phyloP scores from a whole-genome alignment of 2,797 vertebrate genomes.

The Parauchenoglanis punctatus region DNA sequence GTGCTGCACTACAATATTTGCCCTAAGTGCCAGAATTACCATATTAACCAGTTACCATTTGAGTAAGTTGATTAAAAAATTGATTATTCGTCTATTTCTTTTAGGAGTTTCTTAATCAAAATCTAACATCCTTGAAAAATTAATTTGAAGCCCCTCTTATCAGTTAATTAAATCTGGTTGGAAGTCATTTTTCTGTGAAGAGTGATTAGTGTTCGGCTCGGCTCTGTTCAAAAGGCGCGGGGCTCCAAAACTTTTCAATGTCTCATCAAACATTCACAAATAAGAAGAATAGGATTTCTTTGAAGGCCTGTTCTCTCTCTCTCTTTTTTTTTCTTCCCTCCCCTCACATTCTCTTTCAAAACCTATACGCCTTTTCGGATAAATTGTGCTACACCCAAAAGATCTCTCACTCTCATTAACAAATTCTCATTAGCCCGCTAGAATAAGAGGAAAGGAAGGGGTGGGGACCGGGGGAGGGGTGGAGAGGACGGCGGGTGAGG shows the following conservation, averaged over 20 bases:
- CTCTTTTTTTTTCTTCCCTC: slow-evolving; percentile 14
- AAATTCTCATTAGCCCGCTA: slow-evolving; percentile 76
- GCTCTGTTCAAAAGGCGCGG: slow-evolving; percentile 80
- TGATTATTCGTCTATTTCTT: slow-evolving; percentile 89
- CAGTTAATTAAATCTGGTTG: slow-evolving; percentile 99
- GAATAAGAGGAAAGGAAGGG: slow-evolving; percentile 22
- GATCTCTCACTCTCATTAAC: slow-evolving; percentile 83
- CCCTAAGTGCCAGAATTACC: slow-evolving; percentile 86
- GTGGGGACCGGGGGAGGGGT: slow-evolving; percentile 20
- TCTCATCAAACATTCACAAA: slow-evolving; percentile 85
- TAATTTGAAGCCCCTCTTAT: slow-evolving; percentile 99
- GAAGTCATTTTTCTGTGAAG: slow-evolving; percentile 87
- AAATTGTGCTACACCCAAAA: slow-evolving; percentile 80
- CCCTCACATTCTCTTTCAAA: slow-evolving; percentile 54
- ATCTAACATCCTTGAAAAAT: slow-evolving; percentile 99
- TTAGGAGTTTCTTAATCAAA: slow-evolving; percentile 98
- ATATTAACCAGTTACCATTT: slow-evolving; percentile 88
- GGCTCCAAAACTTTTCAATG: slow-evolving; percentile 83
- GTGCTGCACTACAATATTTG: slow-evolving; percentile 82
- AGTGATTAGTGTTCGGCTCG: slow-evolving; percentile 89
- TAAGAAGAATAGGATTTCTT: slow-evolving; percentile 85
- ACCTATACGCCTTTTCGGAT: slow-evolving; percentile 78
- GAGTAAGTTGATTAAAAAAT: slow-evolving; percentile 87
- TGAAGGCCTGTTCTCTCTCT: slow-evolving; percentile 73
- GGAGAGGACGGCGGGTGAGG: slow-evolving; percentile 28